phyloP scores from a whole-genome alignment of 2,888 invertebrate genomes.

The Polietes domitor region DNA sequence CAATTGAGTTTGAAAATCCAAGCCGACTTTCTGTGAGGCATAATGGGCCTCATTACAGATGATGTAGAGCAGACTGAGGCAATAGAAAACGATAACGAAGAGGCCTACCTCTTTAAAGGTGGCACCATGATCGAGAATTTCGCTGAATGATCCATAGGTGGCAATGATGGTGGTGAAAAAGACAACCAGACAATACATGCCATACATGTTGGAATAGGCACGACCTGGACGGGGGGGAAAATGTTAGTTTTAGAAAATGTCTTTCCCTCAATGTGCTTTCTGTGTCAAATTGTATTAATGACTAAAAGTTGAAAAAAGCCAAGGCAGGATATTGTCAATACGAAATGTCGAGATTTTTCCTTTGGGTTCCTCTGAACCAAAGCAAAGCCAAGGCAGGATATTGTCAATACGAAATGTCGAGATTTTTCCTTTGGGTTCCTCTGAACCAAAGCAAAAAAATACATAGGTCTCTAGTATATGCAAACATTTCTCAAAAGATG shows the following conservation, averaged over 20 bases:
- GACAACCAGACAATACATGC: constrained; percentile 88
- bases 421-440: no score
- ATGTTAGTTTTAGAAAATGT: background rate
- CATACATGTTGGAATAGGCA: constrained; percentile 90
- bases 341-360: no score
- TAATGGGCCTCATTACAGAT: constrained; percentile 89
- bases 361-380: no score
- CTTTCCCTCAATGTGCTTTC: no score
- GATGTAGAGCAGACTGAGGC: constrained; percentile 86
- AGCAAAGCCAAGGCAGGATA: no score
- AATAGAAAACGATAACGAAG: constrained; percentile 87
- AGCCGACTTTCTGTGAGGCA: constrained; percentile 84
- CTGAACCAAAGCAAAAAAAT: no score
- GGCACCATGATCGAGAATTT: constrained; percentile 87
- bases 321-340: no score
- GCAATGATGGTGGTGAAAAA: constrained; percentile 89
- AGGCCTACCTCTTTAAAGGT: constrained; percentile 88
- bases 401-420: no score
- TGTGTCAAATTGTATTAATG: no score
- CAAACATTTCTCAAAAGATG: no score
- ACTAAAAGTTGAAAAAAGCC: no score
- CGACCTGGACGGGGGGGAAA: constrained; percentile 79
- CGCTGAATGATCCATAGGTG: constrained; percentile 86
- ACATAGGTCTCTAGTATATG: no score
- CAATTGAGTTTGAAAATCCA: constrained; percentile 85